phyloP scores from a whole-genome alignment of 2,888 invertebrate genomes.

The Margaritifera margaritifera region DNA sequence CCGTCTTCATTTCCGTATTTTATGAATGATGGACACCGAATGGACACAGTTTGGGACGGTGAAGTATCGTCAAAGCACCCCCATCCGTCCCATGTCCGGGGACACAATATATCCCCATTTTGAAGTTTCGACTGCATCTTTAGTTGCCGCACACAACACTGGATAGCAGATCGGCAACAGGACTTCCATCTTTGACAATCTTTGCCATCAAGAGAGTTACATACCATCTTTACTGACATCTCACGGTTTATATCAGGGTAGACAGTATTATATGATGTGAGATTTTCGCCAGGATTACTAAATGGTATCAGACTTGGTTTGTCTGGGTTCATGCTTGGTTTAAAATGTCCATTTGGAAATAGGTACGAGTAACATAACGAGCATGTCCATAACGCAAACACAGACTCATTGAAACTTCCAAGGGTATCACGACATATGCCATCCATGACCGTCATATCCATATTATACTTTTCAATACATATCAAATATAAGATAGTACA shows the following conservation, averaged over 20 bases:
- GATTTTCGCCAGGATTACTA: no score
- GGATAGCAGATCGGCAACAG: conserved; percentile 44
- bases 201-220: conserved; percentile 27
- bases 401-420: conserved; percentile 19
- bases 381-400: conserved; percentile 40
- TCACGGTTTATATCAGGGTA: no score
- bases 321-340: conserved; percentile 7
- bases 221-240: conserved; percentile 22
- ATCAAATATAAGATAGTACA: no score
- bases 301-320: background rate
- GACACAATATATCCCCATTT: conserved; percentile 29
- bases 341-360: conserved; percentile 26
- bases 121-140: background rate
- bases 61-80: conserved; percentile 52
- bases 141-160: conserved; percentile 47
- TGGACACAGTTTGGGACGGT: conserved; percentile 55
- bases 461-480: no score
- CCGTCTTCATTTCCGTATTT: conserved; percentile 73
- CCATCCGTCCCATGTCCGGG: conserved; percentile 61
- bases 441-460: no score
- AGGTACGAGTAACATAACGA: conserved; percentile 48
- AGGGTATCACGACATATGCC: conserved; percentile 24
- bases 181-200: conserved; percentile 48
- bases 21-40: conserved; percentile 49
- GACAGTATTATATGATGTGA: no score